These are phyloP conservation scores for Pelodiscus sinensis DNA, from an alignment of 2,113 vertebrate genomes.

Conservation along the genomic window DNA sequence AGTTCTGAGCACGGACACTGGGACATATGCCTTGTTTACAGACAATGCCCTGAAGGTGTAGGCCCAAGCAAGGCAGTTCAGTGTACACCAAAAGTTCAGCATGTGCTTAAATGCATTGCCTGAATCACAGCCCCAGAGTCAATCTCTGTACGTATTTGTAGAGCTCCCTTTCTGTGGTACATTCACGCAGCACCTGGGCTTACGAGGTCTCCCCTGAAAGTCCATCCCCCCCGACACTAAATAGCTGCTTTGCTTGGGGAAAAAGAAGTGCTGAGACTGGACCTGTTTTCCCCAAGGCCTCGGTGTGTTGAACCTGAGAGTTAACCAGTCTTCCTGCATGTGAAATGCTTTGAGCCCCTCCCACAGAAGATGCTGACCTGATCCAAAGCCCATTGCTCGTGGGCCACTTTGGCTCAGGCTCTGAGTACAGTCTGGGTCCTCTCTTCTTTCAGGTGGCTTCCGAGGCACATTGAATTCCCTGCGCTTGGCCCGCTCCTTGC, in stretches of 20 bases:
- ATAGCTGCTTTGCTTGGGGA: background rate
- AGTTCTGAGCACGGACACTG: background rate
- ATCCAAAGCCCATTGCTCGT: background rate
- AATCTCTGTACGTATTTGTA: background rate
- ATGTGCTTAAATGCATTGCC: background rate
- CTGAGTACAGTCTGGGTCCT: background rate
- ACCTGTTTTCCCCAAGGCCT: background rate
- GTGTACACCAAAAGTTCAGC: background rate
- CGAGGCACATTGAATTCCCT: background rate
- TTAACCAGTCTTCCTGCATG: background rate
- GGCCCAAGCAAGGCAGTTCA: background rate
- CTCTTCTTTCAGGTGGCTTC: background rate
- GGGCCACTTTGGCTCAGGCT: background rate
- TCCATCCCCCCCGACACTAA: background rate
- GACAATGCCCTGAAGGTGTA: background rate
- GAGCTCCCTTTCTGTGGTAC: background rate
- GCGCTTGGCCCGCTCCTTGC: background rate
- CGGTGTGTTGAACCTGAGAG: background rate
- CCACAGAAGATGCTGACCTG: background rate
- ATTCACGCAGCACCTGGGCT: rapidly evolving
- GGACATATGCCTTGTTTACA: background rate
- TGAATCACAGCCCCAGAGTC: background rate
- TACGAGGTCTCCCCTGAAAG: background rate
- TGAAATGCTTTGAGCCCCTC: background rate
- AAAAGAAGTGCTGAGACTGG: background rate